phyloP scores from a whole-genome alignment of 2,113 vertebrate genomes.

The Aegotheles bennettii region DNA sequence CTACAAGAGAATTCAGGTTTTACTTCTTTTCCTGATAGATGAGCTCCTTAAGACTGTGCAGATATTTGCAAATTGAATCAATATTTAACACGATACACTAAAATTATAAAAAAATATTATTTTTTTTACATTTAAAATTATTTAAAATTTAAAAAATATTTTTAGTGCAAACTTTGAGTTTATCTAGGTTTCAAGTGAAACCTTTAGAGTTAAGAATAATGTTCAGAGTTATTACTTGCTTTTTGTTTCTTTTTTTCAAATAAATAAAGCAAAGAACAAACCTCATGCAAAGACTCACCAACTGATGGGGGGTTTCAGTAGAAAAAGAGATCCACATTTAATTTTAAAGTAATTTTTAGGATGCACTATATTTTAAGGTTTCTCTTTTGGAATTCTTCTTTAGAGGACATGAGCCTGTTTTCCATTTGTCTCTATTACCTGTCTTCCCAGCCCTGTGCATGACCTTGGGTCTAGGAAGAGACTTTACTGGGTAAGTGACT shows the following conservation, averaged over 20 bases:
- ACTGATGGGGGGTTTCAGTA: background rate
- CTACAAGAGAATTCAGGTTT: background rate
- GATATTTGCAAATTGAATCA: background rate
- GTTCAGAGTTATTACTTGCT: background rate
- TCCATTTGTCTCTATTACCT: background rate
- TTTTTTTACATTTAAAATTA: no score
- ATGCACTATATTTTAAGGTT: background rate
- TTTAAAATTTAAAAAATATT: background rate
- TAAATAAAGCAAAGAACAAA: background rate
- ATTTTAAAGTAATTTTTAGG: background rate
- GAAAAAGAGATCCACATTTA: background rate
- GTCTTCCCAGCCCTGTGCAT: background rate
- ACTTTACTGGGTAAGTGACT: background rate
- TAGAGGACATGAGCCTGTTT: background rate
- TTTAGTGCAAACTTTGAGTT: background rate
- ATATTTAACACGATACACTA: background rate
- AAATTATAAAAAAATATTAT: no score
- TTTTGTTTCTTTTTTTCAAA: background rate
- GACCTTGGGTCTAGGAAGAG: background rate
- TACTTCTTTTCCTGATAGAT: background rate
- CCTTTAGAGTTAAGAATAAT: background rate
- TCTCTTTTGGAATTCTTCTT: background rate
- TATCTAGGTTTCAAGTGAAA: background rate
- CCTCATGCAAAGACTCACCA: background rate
- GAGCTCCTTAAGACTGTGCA: background rate